A percentile compares a stretch with the other conserved stretches of the same genome.
These are phyloP conservation scores for Elgonia sp. DNA, from an alignment of 2,888 invertebrate species.

Conservation along the genomic window DNA sequence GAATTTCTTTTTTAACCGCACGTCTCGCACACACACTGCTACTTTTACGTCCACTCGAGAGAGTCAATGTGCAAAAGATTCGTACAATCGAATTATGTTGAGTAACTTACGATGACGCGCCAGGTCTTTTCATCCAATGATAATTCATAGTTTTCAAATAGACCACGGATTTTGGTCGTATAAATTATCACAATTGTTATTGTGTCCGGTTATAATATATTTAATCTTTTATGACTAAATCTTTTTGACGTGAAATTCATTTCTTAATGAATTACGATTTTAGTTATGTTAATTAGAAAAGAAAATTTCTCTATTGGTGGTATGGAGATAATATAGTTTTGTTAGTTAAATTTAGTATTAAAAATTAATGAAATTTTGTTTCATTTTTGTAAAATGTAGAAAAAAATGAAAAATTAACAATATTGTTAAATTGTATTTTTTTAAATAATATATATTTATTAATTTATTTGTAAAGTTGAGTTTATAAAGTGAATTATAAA, in stretches of 20 bases:
- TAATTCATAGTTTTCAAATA: constrained; percentile 74
- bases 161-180: constrained; percentile 60
- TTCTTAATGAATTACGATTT: too few relatives aligned
- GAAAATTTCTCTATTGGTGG: too few relatives aligned
- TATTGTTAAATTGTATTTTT: too few relatives aligned
- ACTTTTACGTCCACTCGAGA: constrained; percentile 75
- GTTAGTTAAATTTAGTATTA: too few relatives aligned
- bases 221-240: constrained; percentile 38
- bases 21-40: constrained; percentile 73
- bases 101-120: constrained; percentile 73
- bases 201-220: constrained; percentile 24
- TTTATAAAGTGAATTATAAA: too few relatives aligned
- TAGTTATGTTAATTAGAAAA: too few relatives aligned
- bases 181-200: constrained; percentile 68
- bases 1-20: constrained; percentile 83
- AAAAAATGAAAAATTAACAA: too few relatives aligned
- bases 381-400: too few relatives aligned
- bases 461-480: too few relatives aligned
- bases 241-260: neutral
- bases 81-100: constrained; percentile 75
- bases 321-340: too few relatives aligned
- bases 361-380: too few relatives aligned
- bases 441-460: too few relatives aligned
- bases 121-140: constrained; percentile 66
- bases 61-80: constrained; percentile 70